Evolutionary conservation across 92 coral and sea anemone genomes (phyloP).

Genomic region (Zoanthus solanderi): DNA sequence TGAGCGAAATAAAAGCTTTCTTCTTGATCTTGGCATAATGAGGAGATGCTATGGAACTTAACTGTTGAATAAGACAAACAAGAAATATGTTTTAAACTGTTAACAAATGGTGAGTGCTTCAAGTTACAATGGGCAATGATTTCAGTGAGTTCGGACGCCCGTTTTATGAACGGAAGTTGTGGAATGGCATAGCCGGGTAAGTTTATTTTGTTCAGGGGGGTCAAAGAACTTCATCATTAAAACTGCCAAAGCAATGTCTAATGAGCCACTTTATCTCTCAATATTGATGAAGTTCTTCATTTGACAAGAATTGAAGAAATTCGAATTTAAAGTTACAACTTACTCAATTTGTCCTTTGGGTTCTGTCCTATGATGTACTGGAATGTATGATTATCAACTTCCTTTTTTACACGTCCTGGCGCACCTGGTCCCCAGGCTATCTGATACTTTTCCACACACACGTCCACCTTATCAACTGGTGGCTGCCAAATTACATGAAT

Average conservation of each 20-base stretch:
- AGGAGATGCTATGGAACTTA: too few relatives aligned
- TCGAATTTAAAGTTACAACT: constrained; percentile 21
- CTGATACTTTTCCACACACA: constrained; percentile 78
- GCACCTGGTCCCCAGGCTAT: constrained; percentile 79
- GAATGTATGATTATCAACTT: constrained; percentile 54
- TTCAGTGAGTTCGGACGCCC: too few relatives aligned
- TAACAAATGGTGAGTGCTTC: too few relatives aligned
- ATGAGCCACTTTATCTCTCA: too few relatives aligned
- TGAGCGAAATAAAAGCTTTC: too few relatives aligned
- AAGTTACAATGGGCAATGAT: too few relatives aligned
- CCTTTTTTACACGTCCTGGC: constrained; percentile 54
- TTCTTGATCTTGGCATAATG: too few relatives aligned
- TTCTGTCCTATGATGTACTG: constrained; percentile 57
- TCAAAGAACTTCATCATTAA: not conserved
- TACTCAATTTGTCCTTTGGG: constrained; percentile 64
- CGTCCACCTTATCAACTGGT: constrained; percentile 78
- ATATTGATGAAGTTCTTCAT: not conserved
- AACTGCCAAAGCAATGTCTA: not conserved
- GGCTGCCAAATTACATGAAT: constrained; percentile 86
- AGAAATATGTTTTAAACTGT: too few relatives aligned
- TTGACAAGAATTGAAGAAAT: not conserved
- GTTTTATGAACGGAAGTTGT: too few relatives aligned
- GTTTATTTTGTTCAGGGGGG: not conserved
- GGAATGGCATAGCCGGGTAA: too few relatives aligned
- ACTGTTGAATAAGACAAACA: too few relatives aligned